Evolutionary conservation across 1,140 invertebrate species (phyloP), one percentile per base, ranked within the genome.

Genomic region (Antheraea mylitta): DNA sequence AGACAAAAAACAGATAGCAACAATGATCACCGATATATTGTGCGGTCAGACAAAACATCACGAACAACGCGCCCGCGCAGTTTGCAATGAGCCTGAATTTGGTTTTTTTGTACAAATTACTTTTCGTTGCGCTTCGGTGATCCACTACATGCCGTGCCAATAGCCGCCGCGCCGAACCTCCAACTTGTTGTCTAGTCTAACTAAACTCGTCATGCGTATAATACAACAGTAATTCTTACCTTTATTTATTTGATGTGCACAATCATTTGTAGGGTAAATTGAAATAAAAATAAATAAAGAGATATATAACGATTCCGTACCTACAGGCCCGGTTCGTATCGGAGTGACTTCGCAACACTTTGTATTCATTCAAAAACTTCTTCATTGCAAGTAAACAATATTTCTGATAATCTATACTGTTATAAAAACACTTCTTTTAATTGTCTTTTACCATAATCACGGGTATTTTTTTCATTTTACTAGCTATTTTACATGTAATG

Each of bases 41-140:
- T 89, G 87, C 85, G 90, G 87, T 92, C 89, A 87, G 87, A 90
- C 89, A 91, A 90, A 90, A 91, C 87, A 90, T 90, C 83, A 90
- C 85, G 89, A 87, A 89, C 85, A 79, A 83, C 87, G 84, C 86
- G 81, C 77, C 22, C 87, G 84, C 86, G 80, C 77, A 81, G 85
- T 85, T 91, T 82, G 87, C 89, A 89, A 90, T 88, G 82, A 89
- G 84, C 81, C 82, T 90, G 87, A 90, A 90, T 90, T 92, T 83
- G 73, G 85, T 16, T 90, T 92, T 92, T 91, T 92, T 92, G 83
- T 90, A 86, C 87, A 90, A 92, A 92, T 92, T 90, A 89, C 90
- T 90, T 90, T 90, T 92, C 86, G 88, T 92, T 80, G 87, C 88
- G 90, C 86, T 90, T 83, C 83, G 87, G 74, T 90, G 88, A 86